Conservation (phyloP, 2,888 invertebrate genomes). For the Phengaris alcon region DNA sequence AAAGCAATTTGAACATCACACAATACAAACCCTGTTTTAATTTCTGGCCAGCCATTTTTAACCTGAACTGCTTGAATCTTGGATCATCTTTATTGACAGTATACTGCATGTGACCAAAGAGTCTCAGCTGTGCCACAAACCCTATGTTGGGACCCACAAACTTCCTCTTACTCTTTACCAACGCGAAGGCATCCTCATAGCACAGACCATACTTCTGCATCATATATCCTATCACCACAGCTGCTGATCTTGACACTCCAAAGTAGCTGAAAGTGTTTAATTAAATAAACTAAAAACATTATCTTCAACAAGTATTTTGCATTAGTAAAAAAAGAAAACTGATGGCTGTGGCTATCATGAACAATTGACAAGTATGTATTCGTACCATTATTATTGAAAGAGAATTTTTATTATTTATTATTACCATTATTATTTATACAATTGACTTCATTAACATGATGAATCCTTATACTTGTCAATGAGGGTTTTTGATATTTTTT, state of each 20-base stretch:
- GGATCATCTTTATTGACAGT: constrained; percentile 83
- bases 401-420: no score
- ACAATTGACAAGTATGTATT: no score
- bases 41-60: constrained; percentile 89
- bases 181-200: constrained; percentile 83
- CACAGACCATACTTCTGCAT: constrained; percentile 91
- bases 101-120: constrained; percentile 89
- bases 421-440: no score
- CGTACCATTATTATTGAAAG: no score
- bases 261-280: constrained; percentile 82
- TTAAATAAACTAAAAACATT: no score
- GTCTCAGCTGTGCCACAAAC: constrained; percentile 87
- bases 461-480: no score
- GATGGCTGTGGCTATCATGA: no score
- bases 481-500: no score
- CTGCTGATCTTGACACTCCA: constrained; percentile 94
- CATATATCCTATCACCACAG: constrained; percentile 90
- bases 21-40: constrained; percentile 82
- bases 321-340: no score
- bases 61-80: constrained; percentile 86
- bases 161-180: constrained; percentile 84
- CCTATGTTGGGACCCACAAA: constrained; percentile 90
- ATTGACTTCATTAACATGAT: no score
- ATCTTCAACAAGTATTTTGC: no score
- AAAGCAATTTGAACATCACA: not conserved